Conservation (phyloP, 2,888 invertebrate genomes). For the Lamproptera curius region DNA sequence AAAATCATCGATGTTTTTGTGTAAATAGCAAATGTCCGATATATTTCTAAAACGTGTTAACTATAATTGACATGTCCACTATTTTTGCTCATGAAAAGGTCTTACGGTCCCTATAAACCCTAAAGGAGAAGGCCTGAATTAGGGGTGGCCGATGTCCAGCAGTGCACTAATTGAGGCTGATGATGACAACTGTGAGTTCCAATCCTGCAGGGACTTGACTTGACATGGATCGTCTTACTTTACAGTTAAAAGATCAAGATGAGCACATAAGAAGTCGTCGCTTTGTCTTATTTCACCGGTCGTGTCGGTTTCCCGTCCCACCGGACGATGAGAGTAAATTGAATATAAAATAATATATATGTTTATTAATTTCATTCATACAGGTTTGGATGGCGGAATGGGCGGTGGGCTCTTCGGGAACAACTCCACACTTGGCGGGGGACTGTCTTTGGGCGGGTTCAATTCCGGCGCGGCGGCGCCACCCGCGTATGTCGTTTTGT, state of each 20-base stretch:
- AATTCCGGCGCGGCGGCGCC: conserved; percentile 36
- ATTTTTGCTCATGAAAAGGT: too few relatives aligned
- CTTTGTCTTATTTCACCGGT: not conserved
- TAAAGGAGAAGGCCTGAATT: too few relatives aligned
- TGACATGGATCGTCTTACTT: not conserved
- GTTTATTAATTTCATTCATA: not conserved
- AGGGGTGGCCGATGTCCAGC: too few relatives aligned
- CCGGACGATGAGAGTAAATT: not conserved
- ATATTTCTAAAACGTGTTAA: too few relatives aligned
- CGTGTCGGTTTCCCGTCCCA: not conserved
- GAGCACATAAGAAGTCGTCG: too few relatives aligned
- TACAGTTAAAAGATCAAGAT: not conserved
- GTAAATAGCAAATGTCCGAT: too few relatives aligned
- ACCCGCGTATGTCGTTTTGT: too few relatives aligned
- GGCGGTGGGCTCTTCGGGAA: conserved; percentile 59
- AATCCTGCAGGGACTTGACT: not conserved
- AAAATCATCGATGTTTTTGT: too few relatives aligned
- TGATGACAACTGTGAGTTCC: too few relatives aligned
- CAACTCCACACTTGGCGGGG: conserved; percentile 37
- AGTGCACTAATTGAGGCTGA: too few relatives aligned
- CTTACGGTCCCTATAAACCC: too few relatives aligned
- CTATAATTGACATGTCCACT: too few relatives aligned
- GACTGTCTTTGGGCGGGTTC: conserved; percentile 41
- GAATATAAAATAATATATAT: not conserved
- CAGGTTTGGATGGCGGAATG: conserved; percentile 56